phyloP scores from a whole-genome alignment of 1,140 invertebrate genomes.

The Stegodyphus dumicola region DNA sequence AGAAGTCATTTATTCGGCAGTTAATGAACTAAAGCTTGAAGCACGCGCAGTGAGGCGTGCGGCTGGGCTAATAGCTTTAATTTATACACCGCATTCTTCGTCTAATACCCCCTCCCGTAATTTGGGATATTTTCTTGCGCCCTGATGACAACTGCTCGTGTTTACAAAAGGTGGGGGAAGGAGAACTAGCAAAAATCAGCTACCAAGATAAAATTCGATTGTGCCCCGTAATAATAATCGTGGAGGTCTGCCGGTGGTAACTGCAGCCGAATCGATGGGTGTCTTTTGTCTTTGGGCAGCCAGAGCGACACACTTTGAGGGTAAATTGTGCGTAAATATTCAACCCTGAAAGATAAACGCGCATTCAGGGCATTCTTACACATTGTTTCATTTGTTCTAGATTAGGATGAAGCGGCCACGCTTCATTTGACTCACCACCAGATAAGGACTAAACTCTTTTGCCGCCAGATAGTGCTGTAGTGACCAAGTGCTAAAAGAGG shows the following conservation, averaged over 20 bases:
- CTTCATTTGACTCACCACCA: constrained; percentile 50
- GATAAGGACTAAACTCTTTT: neutral
- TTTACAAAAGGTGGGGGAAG: constrained; percentile 36
- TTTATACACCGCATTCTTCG: constrained; percentile 57
- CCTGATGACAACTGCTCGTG: constrained; percentile 42
- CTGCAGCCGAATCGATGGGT: constrained; percentile 9
- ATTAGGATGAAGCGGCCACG: constrained; percentile 29
- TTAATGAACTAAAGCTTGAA: constrained; percentile 55
- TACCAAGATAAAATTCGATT: constrained; percentile 59
- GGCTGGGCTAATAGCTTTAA: constrained; percentile 57
- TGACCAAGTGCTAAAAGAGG: too few species aligned
- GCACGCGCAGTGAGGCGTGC: constrained; percentile 27
- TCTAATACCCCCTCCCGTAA: constrained; percentile 1
- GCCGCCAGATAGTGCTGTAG: neutral
- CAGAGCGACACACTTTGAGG: constrained; percentile 53
- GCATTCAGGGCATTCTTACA: constrained; percentile 46
- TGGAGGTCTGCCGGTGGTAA: constrained; percentile 2
- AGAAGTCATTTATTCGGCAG: constrained; percentile 59
- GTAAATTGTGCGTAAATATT: constrained; percentile 59
- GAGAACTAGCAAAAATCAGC: constrained; percentile 33
- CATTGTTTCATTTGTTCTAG: constrained; percentile 53
- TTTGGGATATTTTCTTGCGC: constrained; percentile 30
- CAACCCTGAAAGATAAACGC: constrained; percentile 35
- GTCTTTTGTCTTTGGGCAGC: constrained; percentile 47
- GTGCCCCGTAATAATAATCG: constrained; percentile 46